Conservation (phyloP, 2,113 vertebrate genomes). For the Percopsis transmontana region DNA sequence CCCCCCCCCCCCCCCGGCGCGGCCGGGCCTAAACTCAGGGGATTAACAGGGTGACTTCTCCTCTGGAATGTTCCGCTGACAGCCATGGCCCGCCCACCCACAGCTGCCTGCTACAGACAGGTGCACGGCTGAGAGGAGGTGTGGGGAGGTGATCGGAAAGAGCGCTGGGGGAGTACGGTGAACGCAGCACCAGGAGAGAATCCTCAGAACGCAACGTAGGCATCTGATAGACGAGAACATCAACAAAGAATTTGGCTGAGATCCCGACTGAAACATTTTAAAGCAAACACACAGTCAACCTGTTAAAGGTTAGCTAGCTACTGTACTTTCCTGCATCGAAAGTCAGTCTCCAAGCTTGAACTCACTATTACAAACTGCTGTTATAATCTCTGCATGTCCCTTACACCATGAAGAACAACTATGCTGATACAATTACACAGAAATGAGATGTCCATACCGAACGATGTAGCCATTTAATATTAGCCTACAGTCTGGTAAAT, state of each 20-base stretch:
- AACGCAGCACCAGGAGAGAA: conserved; percentile 33
- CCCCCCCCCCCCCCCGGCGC: too few species aligned
- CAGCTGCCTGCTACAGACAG: conserved; percentile 75
- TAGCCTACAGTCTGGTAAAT: too few species aligned
- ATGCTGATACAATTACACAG: neutral
- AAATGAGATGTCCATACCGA: neutral
- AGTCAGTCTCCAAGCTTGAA: too few species aligned
- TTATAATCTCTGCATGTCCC: neutral
- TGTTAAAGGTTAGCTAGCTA: neutral
- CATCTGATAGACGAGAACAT: conserved; percentile 21
- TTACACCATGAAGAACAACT: neutral
- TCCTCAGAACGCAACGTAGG: conserved; percentile 8
- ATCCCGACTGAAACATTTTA: conserved; percentile 16
- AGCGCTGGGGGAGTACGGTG: neutral
- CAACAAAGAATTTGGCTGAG: conserved; percentile 27
- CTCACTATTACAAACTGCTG: conserved; percentile 3
- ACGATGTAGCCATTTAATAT: neutral
- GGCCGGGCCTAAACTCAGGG: conserved; percentile 65
- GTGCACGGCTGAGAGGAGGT: conserved; percentile 60
- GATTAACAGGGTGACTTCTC: conserved; percentile 82
- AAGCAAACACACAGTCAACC: conserved; percentile 15
- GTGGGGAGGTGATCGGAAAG: conserved; percentile 34
- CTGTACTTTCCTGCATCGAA: too few species aligned
- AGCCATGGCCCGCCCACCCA: conserved; percentile 77
- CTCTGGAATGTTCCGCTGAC: conserved; percentile 77